These are phyloP conservation scores for Manis pentadactyla DNA, from an alignment of 2,797 vertebrate genomes.

Conservation along the genomic window DNA sequence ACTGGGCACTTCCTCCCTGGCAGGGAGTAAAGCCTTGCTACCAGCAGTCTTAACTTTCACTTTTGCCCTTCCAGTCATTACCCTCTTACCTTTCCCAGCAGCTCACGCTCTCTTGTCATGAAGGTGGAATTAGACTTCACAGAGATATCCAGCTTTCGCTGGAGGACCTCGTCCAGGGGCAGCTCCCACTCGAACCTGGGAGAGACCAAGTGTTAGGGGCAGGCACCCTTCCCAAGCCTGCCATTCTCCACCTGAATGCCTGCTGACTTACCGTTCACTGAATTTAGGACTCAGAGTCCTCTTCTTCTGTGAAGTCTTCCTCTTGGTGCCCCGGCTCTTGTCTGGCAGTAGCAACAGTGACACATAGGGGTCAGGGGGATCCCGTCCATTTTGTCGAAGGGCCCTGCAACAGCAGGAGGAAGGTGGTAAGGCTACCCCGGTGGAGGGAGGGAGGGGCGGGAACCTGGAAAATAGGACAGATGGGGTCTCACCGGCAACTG, in stretches of 20 bases:
- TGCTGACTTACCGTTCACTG: conserved; percentile 90
- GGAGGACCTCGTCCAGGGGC: conserved; percentile 90
- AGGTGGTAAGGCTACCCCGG: too few species aligned
- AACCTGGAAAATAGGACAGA: rapidly evolving
- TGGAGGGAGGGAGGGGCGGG: rapidly evolving
- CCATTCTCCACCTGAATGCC: neutral
- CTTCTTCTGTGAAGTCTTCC: conserved; percentile 93
- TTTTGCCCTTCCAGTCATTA: neutral
- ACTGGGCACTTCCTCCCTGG: neutral
- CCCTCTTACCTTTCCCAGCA: conserved; percentile 92
- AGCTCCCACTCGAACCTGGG: conserved; percentile 95
- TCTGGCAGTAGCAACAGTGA: conserved; percentile 94
- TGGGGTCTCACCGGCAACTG: conserved; percentile 86
- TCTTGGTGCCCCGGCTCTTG: conserved; percentile 93
- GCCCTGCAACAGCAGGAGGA: conserved; percentile 83
- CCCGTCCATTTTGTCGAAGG: conserved; percentile 90
- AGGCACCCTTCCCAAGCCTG: neutral
- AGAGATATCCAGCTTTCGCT: conserved; percentile 91
- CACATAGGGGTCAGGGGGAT: conserved; percentile 93
- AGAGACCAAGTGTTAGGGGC: neutral
- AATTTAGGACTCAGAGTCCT: conserved; percentile 94
- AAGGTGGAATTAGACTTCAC: conserved; percentile 95
- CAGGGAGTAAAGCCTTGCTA: neutral
- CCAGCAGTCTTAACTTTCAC: neutral
- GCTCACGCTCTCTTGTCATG: conserved; percentile 94